These are phyloP conservation scores for Chauna torquata DNA, from an alignment of 2,113 vertebrate genomes.

Conservation along the genomic window DNA sequence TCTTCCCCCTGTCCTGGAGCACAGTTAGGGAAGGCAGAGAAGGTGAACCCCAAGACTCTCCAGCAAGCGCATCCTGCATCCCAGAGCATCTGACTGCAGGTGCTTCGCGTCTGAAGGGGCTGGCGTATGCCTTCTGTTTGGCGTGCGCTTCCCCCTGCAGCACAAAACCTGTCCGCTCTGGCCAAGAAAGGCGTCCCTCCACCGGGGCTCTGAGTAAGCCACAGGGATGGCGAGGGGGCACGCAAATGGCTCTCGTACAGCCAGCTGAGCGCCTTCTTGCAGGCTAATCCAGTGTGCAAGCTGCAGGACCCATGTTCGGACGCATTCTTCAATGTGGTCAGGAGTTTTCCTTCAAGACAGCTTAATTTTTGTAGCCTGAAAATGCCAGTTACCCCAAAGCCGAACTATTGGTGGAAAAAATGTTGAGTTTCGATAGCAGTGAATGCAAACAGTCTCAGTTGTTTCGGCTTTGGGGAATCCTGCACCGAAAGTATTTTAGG, in stretches of 20 bases:
- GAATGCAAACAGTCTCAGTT: not conserved
- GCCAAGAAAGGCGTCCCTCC: not conserved
- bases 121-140: not conserved
- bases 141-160: not conserved
- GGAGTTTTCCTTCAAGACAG: not conserved
- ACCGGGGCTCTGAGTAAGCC: not conserved
- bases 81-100: not conserved
- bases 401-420: not conserved
- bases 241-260: not conserved
- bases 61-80: not conserved
- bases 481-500: not conserved
- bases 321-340: not conserved
- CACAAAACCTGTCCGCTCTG: not conserved
- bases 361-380: not conserved
- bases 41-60: not conserved
- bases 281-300: not conserved
- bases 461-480: not conserved
- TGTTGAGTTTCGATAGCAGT: not conserved
- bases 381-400: not conserved
- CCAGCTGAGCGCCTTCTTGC: not conserved
- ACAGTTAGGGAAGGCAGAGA: not conserved
- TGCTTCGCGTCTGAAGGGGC: not conserved
- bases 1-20: not conserved
- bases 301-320: not conserved
- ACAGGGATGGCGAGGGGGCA: rapidly evolving